phyloP scores from a whole-genome alignment of 2,888 invertebrate genomes.

The Xylocampa areola region DNA sequence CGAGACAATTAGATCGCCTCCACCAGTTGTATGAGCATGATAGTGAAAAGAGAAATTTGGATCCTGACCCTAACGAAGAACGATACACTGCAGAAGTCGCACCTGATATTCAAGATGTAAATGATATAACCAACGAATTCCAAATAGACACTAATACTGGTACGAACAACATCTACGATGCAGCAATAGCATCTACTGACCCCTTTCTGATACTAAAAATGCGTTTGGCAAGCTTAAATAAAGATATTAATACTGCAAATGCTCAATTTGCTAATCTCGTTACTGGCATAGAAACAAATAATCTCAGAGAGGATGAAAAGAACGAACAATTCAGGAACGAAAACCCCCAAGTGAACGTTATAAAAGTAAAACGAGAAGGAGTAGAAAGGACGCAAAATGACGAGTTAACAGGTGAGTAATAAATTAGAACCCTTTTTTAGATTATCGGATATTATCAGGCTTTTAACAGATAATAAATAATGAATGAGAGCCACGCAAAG shows the following conservation, averaged over 20 bases:
- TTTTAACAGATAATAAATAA: no score
- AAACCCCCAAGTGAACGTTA: slow-evolving; percentile 63
- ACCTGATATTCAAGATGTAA: slow-evolving; percentile 46
- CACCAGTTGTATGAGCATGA: slow-evolving; percentile 67
- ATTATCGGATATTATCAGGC: no score
- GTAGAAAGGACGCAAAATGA: slow-evolving; percentile 57
- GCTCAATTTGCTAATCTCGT: slow-evolving; percentile 57
- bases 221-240: slow-evolving; percentile 75
- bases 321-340: slow-evolving; percentile 58
- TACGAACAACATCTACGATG: slow-evolving; percentile 65
- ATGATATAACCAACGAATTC: slow-evolving; percentile 70
- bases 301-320: slow-evolving; percentile 58
- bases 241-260: slow-evolving; percentile 64
- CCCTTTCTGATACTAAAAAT: slow-evolving; percentile 81
- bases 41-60: slow-evolving; percentile 65
- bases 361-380: slow-evolving; percentile 75
- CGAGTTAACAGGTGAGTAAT: slow-evolving; percentile 61
- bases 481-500: no score
- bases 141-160: slow-evolving; percentile 63
- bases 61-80: slow-evolving; percentile 65
- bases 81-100: slow-evolving; percentile 55
- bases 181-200: slow-evolving; percentile 69
- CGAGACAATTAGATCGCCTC: slow-evolving; percentile 81
- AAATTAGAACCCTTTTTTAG: no score
- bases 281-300: slow-evolving; percentile 57